Conservation (phyloP, 2,113 vertebrate species). For the Amia ocellicauda region DNA sequence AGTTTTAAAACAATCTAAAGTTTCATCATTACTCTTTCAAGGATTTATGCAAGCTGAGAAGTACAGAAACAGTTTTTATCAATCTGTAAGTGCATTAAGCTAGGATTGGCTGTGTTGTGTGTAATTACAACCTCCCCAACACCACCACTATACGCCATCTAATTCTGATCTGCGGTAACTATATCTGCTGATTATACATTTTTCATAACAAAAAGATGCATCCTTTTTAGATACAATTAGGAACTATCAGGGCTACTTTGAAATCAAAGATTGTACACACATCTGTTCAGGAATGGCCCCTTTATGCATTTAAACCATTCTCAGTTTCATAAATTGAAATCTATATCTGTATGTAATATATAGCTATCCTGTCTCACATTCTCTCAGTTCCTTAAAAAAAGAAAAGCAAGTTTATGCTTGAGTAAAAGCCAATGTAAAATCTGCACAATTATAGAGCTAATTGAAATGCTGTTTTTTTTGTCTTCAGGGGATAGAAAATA, state of each 20-base stretch:
- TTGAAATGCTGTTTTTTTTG: no score
- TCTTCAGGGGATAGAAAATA: no score
- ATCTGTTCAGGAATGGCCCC: no score
- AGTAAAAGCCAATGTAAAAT: no score
- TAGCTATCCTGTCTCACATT: no score
- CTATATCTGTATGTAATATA: no score
- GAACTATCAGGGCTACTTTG: conserved; percentile 54
- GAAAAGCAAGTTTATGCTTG: no score
- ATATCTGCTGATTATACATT: conserved; percentile 48
- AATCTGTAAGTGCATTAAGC: background rate
- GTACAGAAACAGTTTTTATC: background rate
- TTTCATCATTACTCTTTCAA: background rate
- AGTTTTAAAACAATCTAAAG: no score
- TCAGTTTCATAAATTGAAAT: no score
- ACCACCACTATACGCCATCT: conserved; percentile 23
- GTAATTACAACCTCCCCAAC: conserved; percentile 24
- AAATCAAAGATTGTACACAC: conserved; percentile 37
- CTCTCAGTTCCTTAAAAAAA: no score
- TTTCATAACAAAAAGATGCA: conserved; percentile 49
- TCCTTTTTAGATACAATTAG: conserved; percentile 58
- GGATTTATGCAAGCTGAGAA: background rate
- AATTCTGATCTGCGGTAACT: conserved; percentile 46
- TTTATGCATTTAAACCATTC: no score
- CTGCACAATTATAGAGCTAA: no score
- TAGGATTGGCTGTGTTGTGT: conserved; percentile 1